phyloP scores from a whole-genome alignment of 2,888 invertebrate species.

The Pheosia tremula region DNA sequence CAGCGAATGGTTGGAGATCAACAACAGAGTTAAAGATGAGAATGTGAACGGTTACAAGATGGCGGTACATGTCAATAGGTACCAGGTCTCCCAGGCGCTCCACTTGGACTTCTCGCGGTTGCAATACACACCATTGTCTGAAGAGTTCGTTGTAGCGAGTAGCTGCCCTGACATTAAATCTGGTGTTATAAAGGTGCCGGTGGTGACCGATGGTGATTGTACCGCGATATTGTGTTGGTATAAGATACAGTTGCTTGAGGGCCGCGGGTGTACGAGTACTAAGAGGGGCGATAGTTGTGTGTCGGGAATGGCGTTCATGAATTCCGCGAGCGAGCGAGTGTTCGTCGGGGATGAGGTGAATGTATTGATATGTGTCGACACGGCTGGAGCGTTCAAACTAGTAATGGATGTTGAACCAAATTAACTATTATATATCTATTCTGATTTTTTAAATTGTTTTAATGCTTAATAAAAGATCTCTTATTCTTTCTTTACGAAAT shows the following conservation, averaged over 20 bases:
- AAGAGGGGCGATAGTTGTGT: constrained; percentile 28
- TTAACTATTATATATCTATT: constrained; percentile 6
- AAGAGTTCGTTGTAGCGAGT: constrained; percentile 15
- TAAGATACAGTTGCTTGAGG: constrained; percentile 24
- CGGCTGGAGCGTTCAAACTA: constrained; percentile 18
- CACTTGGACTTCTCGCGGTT: constrained; percentile 15
- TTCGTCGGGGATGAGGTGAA: constrained; percentile 17
- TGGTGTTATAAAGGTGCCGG: constrained; percentile 9
- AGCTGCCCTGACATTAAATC: constrained; percentile 9
- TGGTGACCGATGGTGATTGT: constrained; percentile 17
- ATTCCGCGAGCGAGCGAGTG: constrained; percentile 7
- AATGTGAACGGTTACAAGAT: constrained; percentile 16
- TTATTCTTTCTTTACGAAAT: no score
- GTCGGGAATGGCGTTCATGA: constrained; percentile 23
- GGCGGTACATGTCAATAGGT: constrained; percentile 21
- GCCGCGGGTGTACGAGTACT: constrained; percentile 20
- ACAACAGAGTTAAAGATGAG: constrained; percentile 20
- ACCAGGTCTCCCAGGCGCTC: constrained; percentile 17
- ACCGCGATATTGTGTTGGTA: constrained; percentile 36
- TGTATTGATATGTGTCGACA: constrained; percentile 20
- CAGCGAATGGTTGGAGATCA: constrained; percentile 20
- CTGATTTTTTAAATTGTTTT: no score
- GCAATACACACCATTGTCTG: constrained; percentile 17
- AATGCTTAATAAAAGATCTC: no score
- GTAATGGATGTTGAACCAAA: constrained; percentile 19